These are phyloP conservation scores for Eurystomus glaucurus DNA, from an alignment of 2,797 vertebrate genomes.

Conservation along the genomic window DNA sequence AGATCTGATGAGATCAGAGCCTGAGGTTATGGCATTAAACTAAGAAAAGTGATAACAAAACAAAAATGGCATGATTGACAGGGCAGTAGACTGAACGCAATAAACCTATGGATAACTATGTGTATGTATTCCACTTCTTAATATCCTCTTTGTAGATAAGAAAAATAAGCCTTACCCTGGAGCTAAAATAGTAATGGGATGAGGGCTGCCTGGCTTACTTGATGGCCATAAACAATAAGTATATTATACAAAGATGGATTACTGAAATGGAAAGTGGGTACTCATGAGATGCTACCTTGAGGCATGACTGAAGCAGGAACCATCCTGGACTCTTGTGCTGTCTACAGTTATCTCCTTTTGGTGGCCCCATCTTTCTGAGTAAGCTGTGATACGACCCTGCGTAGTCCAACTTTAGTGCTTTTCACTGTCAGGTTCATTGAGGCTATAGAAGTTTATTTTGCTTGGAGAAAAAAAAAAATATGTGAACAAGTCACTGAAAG, in stretches of 20 bases:
- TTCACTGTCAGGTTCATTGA: conserved; percentile 51
- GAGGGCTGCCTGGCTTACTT: conserved; percentile 67
- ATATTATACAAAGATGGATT: conserved; percentile 75
- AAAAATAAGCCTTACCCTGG: conserved; percentile 77
- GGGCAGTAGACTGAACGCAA: conserved; percentile 56
- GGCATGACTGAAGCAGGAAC: conserved; percentile 56
- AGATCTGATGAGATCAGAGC: conserved; percentile 69
- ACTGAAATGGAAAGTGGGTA: conserved; percentile 71
- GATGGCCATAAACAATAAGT: conserved; percentile 69
- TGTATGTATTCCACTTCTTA: conserved; percentile 70
- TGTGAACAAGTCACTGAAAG: conserved; percentile 55
- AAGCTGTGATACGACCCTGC: conserved; percentile 47
- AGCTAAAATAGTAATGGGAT: conserved; percentile 76
- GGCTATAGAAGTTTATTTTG: conserved; percentile 58
- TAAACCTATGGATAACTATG: conserved; percentile 47
- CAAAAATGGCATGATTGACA: conserved; percentile 70
- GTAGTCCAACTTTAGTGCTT: conserved; percentile 44
- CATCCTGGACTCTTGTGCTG: not conserved
- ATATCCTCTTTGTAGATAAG: conserved; percentile 78
- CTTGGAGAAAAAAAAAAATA: conserved; percentile 36
- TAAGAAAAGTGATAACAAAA: conserved; percentile 77
- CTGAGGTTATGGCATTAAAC: conserved; percentile 59
- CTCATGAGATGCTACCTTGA: conserved; percentile 67
- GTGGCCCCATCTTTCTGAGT: conserved; percentile 1
- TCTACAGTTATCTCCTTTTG: conserved; percentile 50